Base-by-base conservation (phyloP, 2,797 vertebrate genomes). In the Borostomias antarcticus region DNA sequence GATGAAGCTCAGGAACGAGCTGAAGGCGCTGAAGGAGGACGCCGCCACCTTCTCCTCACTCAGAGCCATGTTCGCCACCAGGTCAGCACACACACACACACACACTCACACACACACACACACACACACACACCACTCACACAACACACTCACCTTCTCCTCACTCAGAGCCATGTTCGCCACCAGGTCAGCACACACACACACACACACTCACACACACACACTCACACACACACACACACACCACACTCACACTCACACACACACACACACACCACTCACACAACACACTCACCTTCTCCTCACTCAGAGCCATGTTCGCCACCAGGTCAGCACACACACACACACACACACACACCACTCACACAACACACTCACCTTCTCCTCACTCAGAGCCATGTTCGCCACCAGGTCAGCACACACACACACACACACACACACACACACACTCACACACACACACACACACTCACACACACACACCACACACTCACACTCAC, bases 31-130 rank as follows among this genome's bases (percentile, higher is more conserved):
- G 76, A 98, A 95, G 81, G 97, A 98, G 87, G 97, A 99, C 13
- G 96, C 97, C 0, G 97, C 96, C 70, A 99, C 97, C 6, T 99
- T 99, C 93, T 99, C 97, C 52, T 98, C 97, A 65, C 89, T 99
- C 66, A 90, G 97, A 82, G 95, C 97, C 64, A 95, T 99, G 96
- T 99, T 98, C 70, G 95, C 97, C 68, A 98, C 96, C 81, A 93
- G 95, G 95, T 96, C 35, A 77, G 11, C 0, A 15, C 1, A 23
- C 5, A 10, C 3, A 28, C 30, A 19, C 52, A 25, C 23, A 10
- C 21, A 52, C 15, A n/a, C 15, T 9, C 50, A 52, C 11, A 26
- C 52, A 54, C 52, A 58, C 54, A 35, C 54, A n/a, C 17, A n/a
- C 4, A 11, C 40, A n/a, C 15, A 11, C n/a, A 11, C 4, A 17